phyloP scores from a whole-genome alignment of 2,797 vertebrate species.

The Hippopotamyrus pictus region DNA sequence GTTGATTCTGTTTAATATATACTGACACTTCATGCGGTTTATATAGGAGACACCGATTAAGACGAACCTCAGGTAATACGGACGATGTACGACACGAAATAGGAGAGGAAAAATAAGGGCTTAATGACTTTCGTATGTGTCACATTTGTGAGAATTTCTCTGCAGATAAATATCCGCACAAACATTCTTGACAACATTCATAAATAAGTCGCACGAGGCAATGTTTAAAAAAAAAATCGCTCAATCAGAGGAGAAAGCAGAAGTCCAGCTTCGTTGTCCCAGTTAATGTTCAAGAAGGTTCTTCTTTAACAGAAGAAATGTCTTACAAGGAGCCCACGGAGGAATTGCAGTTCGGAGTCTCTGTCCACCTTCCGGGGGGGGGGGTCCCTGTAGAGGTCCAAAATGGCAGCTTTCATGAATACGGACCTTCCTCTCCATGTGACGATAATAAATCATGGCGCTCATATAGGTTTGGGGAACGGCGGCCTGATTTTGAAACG shows the following conservation, averaged over 20 bases:
- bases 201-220: conserved; percentile 51
- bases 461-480: neutral
- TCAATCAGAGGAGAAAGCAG: conserved; percentile 28
- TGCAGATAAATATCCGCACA: conserved; percentile 20
- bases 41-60: neutral
- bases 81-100: neutral
- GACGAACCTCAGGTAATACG: neutral
- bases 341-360: neutral
- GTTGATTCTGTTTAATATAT: conserved; percentile 6
- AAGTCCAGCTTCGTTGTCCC: conserved; percentile 63
- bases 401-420: neutral
- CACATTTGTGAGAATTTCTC: neutral
- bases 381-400: neutral
- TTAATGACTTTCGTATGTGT: neutral
- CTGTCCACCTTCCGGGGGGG: neutral
- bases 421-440: neutral
- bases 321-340: conserved; percentile 15
- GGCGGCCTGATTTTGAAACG: neutral
- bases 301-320: conserved; percentile 42
- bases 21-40: neutral
- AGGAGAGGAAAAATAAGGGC: neutral
- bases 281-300: conserved; percentile 39
- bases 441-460: neutral
- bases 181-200: conserved; percentile 39
- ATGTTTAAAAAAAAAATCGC: conserved; percentile 28